A percentile compares a stretch with the other conserved stretches of the same genome.
Conservation (phyloP, 2,113 vertebrate species). For the Dendrocopos noguchii region DNA sequence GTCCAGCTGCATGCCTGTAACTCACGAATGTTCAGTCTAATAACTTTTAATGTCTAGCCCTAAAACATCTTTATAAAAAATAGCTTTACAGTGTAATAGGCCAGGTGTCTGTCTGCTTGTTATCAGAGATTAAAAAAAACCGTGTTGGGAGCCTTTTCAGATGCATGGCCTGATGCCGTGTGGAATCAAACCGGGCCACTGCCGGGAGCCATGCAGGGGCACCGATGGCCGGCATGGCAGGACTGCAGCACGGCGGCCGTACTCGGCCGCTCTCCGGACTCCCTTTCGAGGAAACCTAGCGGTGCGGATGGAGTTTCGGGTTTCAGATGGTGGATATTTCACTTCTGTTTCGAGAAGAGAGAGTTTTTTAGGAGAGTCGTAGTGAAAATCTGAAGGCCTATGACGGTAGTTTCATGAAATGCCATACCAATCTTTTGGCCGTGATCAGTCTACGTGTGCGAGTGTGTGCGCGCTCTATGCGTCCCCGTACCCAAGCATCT, state of each 20-base stretch:
- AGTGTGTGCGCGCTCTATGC: neutral
- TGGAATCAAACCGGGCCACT: neutral
- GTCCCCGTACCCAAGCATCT: neutral
- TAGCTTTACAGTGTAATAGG: conserved; percentile 77
- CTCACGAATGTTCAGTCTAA: conserved; percentile 78
- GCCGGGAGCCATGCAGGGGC: neutral
- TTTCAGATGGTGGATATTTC: conserved; percentile 79
- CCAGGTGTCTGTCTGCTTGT: conserved; percentile 80
- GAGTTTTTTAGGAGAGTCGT: conserved; percentile 49
- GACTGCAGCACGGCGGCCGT: neutral
- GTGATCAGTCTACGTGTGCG: neutral
- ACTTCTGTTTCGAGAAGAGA: conserved; percentile 77
- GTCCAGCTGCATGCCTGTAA: conserved; percentile 77
- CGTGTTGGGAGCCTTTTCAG: conserved; percentile 65
- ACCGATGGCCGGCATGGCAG: neutral
- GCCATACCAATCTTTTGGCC: conserved; percentile 7
- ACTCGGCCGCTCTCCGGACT: neutral
- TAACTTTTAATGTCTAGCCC: conserved; percentile 83
- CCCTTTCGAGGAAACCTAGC: conserved; percentile 58
- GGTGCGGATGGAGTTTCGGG: conserved; percentile 69
- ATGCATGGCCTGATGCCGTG: conserved; percentile 2
- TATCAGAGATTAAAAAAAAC: conserved; percentile 76
- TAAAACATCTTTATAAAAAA: conserved; percentile 85
- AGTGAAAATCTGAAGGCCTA: conserved; percentile 51
- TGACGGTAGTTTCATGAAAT: conserved; percentile 52